Conservation (phyloP, 2,888 invertebrate species). For the Cephus runcator region DNA sequence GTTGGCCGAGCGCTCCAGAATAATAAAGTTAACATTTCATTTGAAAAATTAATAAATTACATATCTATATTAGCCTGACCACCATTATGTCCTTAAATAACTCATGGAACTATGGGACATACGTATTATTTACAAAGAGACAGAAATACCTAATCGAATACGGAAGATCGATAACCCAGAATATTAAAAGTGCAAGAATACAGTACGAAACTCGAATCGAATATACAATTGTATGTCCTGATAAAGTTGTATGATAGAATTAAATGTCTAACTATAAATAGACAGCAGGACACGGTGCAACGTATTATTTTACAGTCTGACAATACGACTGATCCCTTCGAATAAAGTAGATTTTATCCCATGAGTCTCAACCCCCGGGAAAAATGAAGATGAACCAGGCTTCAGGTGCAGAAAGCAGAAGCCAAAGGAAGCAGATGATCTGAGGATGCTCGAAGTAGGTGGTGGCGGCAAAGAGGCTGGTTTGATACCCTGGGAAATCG, state of each 20-base stretch:
- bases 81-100: background rate
- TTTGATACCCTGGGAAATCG: background rate
- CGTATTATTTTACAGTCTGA: too few relatives aligned
- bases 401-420: background rate
- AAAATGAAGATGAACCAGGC: background rate
- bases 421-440: background rate
- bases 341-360: background rate
- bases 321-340: too few relatives aligned
- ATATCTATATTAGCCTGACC: background rate
- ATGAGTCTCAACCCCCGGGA: background rate
- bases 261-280: too few relatives aligned
- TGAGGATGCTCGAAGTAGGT: background rate
- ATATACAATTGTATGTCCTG: background rate
- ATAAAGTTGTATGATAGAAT: too few relatives aligned
- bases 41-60: background rate
- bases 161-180: background rate
- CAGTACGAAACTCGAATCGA: background rate
- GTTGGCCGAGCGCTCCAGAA: background rate
- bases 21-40: background rate
- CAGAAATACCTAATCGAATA: background rate
- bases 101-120: background rate
- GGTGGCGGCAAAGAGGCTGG: background rate
- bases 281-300: too few relatives aligned
- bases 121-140: background rate
- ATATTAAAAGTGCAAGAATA: background rate